A percentile compares a stretch with the other conserved stretches of the same genome.
phyloP scores from a whole-genome alignment of 2,797 vertebrate genomes.

The Cossypha caffra region DNA sequence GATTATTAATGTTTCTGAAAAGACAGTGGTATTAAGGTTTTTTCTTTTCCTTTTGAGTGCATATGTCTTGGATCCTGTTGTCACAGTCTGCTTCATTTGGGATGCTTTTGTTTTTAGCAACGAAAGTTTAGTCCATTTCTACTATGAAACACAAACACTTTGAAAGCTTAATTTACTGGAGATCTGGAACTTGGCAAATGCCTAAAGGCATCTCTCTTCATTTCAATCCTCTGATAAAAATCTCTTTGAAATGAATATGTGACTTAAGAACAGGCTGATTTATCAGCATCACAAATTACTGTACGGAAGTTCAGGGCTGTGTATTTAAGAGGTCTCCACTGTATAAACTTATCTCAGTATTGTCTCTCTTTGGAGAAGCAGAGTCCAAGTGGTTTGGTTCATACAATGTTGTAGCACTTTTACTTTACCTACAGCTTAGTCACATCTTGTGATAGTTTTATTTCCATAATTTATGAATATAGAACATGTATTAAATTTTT shows the following conservation, averaged over 20 bases:
- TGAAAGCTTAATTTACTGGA: constrained; percentile 20
- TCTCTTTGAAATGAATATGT: constrained; percentile 33
- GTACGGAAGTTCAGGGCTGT: constrained; percentile 40
- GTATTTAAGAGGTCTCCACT: constrained; percentile 62
- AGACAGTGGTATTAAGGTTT: not conserved
- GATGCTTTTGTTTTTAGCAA: constrained; percentile 26
- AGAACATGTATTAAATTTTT: constrained; percentile 70
- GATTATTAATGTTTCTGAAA: not conserved
- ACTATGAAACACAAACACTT: not conserved
- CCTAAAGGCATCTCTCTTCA: constrained; percentile 8
- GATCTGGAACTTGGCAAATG: constrained; percentile 27
- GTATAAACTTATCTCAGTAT: constrained; percentile 58
- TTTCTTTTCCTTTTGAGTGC: not conserved
- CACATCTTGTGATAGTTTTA: constrained; percentile 44
- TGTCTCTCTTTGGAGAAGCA: constrained; percentile 41
- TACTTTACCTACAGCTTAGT: constrained; percentile 50
- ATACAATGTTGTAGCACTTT: constrained; percentile 50
- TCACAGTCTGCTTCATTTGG: not conserved
- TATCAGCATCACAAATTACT: constrained; percentile 6
- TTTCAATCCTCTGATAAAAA: constrained; percentile 49
- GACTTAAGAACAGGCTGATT: constrained; percentile 26
- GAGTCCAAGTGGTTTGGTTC: constrained; percentile 15
- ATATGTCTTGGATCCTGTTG: not conserved
- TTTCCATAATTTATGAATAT: constrained; percentile 67
- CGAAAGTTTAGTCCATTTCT: not conserved